Evolutionary conservation across 2,797 vertebrate species (phyloP).

Genomic region (Alcedo atthis): DNA sequence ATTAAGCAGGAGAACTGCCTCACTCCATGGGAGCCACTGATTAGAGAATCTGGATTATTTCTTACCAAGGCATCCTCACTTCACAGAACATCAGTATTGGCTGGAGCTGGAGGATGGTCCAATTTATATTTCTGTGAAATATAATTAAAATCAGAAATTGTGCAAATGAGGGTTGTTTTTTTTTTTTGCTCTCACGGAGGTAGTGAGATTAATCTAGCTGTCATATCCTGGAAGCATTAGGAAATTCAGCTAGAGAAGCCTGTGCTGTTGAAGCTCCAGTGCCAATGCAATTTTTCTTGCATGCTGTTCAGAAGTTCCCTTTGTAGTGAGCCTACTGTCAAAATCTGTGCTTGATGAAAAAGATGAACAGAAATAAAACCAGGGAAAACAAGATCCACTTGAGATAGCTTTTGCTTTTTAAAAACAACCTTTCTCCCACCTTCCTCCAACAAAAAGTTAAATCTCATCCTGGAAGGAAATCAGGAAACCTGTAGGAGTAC

Average conservation of each 20-base stretch:
- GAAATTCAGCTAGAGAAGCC: neutral
- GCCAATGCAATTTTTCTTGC: neutral
- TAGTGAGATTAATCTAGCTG: neutral
- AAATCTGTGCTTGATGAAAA: neutral
- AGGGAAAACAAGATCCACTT: neutral
- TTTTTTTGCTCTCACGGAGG: neutral
- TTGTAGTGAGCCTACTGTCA: neutral
- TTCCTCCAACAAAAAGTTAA: neutral
- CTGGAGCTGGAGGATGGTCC: neutral
- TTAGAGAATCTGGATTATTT: neutral
- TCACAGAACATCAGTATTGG: neutral
- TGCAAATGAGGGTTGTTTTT: neutral
- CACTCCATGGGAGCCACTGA: accelerated
- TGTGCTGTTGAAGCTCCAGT: neutral
- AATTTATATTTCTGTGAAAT: neutral
- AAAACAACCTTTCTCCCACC: neutral
- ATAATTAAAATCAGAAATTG: neutral
- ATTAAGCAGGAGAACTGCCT: neutral
- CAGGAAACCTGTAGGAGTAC: neutral
- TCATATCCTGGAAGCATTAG: neutral
- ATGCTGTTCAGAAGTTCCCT: neutral
- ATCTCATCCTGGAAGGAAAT: neutral
- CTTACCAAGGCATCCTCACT: neutral
- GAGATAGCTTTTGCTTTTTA: neutral
- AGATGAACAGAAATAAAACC: neutral